Percentiles rank a stretch among this genome's conserved stretches.
These are phyloP conservation scores for Lethenteron reissneri DNA, from an alignment of 2,113 vertebrate genomes.

Conservation along the genomic window DNA sequence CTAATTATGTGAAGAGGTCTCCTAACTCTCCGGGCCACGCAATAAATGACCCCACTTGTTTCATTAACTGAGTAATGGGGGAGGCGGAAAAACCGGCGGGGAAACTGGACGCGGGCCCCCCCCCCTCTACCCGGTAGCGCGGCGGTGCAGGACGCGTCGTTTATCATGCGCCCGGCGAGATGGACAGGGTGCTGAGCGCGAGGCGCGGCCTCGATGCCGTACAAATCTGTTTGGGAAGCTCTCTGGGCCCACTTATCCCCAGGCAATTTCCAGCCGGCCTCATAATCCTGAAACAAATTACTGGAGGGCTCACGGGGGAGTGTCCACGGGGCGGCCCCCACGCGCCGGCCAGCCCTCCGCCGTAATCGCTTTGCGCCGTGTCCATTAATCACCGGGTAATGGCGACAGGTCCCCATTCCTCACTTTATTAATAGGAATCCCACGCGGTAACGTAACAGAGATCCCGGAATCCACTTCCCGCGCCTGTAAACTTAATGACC, in stretches of 20 bases:
- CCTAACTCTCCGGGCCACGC: too few relatives aligned
- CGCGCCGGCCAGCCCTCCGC: neutral
- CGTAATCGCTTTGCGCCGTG: slow-evolving; percentile 2
- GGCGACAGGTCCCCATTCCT: slow-evolving; percentile 4
- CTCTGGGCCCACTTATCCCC: slow-evolving; percentile 5
- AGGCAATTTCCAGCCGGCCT: slow-evolving; percentile 2
- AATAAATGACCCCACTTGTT: too few relatives aligned
- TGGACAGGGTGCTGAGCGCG: too few relatives aligned
- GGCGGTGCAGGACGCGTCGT: too few relatives aligned
- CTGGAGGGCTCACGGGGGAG: slow-evolving; percentile 1
- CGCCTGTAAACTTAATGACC: neutral
- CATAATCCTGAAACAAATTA: slow-evolving; percentile 7
- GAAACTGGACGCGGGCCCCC: too few relatives aligned
- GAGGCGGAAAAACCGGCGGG: too few relatives aligned
- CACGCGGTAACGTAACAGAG: neutral
- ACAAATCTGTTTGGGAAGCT: neutral
- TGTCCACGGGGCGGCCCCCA: neutral
- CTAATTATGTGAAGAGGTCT: too few relatives aligned
- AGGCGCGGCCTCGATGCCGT: too few relatives aligned
- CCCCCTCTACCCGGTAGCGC: too few relatives aligned
- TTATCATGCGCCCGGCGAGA: too few relatives aligned
- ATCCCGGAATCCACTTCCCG: neutral
- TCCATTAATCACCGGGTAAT: slow-evolving; percentile 6
- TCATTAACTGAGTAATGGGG: too few relatives aligned
- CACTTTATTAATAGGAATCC: slow-evolving; percentile 4